Conservation (phyloP, 2,113 vertebrate genomes). For the Engraulis encrasicolus region DNA sequence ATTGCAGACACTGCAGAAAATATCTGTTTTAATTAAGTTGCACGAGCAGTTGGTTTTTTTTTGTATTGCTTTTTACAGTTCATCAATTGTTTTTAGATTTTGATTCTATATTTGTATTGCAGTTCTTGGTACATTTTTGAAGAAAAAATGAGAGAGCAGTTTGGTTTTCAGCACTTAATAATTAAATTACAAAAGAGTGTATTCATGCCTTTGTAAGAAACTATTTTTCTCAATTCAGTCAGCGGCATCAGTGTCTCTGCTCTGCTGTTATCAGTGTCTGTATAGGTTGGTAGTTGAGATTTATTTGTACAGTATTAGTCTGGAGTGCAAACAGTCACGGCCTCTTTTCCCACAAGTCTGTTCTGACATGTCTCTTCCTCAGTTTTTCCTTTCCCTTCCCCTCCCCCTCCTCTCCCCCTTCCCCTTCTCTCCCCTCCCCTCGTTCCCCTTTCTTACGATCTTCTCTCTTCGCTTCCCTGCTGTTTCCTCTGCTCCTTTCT, state of each 20-base stretch:
- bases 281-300: not conserved
- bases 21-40: not conserved
- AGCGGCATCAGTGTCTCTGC: not conserved
- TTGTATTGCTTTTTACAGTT: not conserved
- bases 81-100: not conserved
- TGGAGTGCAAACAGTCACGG: not conserved
- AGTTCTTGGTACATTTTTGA: not conserved
- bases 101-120: not conserved
- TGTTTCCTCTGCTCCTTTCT: no score
- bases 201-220: not conserved
- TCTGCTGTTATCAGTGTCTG: not conserved
- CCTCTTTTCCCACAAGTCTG: not conserved
- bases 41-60: not conserved
- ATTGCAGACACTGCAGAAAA: not conserved
- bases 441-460: conserved; percentile 52
- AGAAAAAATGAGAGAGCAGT: not conserved
- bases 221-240: not conserved
- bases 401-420: conserved; percentile 36
- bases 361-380: not conserved
- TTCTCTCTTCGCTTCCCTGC: no score
- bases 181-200: not conserved
- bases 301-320: not conserved
- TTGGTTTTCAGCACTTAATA: not conserved
- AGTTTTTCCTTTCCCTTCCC: conserved; percentile 19
- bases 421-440: conserved; percentile 21